phyloP scores from a whole-genome alignment of 1,140 invertebrate genomes.

The Drosophila sechellia region DNA sequence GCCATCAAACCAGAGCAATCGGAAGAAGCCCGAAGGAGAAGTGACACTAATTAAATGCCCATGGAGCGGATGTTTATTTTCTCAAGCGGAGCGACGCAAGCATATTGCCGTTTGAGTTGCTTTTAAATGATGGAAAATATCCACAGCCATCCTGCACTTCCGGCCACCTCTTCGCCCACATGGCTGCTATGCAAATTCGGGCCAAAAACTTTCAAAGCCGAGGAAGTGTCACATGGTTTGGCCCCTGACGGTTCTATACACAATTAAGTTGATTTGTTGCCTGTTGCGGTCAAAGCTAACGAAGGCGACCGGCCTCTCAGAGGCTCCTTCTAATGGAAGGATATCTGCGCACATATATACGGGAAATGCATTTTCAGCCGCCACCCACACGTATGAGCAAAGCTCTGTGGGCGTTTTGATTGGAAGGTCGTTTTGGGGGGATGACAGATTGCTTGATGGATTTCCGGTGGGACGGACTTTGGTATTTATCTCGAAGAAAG shows the following conservation, averaged over 20 bases:
- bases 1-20: slow-evolving; percentile 27
- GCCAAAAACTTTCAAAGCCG: slow-evolving; percentile 42
- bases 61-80: slow-evolving; percentile 64
- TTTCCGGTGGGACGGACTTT: slow-evolving; percentile 1
- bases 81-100: slow-evolving; percentile 2
- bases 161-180: neutral
- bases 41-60: slow-evolving; percentile 74
- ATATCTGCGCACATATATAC: slow-evolving; percentile 21
- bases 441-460: slow-evolving; percentile 9
- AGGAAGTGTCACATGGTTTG: slow-evolving; percentile 71
- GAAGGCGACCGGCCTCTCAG: slow-evolving; percentile 47
- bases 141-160: neutral
- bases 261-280: slow-evolving; percentile 77
- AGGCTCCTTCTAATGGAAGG: slow-evolving; percentile 43
- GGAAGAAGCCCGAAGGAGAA: slow-evolving; percentile 53
- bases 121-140: slow-evolving; percentile 57
- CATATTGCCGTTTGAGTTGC: slow-evolving; percentile 57
- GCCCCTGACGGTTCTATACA: slow-evolving; percentile 58
- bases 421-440: neutral
- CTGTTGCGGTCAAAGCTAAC: slow-evolving; percentile 71
- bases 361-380: slow-evolving; percentile 37
- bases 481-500: slow-evolving; percentile 1
- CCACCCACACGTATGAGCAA: neutral
- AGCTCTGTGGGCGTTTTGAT: slow-evolving; percentile 9
- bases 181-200: slow-evolving; percentile 54